Evolutionary conservation across 2,797 vertebrate species (phyloP).

Genomic region (Enteromius treurensis): DNA sequence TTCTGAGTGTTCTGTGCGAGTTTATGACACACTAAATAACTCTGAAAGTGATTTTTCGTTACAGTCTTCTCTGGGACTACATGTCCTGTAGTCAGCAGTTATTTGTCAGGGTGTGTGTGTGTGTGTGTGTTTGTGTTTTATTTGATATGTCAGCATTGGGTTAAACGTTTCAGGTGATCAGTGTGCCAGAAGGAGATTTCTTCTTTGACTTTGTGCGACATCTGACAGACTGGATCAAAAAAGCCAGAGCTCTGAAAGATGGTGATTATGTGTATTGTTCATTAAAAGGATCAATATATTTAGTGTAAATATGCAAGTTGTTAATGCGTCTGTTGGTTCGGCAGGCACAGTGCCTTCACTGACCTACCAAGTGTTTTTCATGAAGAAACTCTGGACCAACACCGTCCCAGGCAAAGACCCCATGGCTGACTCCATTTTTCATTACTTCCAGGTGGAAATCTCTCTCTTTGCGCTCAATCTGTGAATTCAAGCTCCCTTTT

Average conservation of each 20-base stretch:
- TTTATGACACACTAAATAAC: conserved; percentile 2
- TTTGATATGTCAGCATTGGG: background rate
- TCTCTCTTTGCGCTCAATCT: background rate
- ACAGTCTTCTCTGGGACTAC: background rate
- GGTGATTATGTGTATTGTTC: conserved; percentile 72
- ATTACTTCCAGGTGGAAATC: conserved; percentile 91
- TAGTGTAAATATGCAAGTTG: background rate
- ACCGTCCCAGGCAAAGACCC: conserved; percentile 94
- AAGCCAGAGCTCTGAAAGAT: conserved; percentile 89
- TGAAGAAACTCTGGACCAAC: conserved; percentile 98
- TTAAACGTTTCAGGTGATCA: conserved; percentile 86
- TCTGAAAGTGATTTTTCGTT: background rate
- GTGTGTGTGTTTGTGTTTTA: background rate
- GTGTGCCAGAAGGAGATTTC: conserved; percentile 96
- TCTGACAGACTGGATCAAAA: conserved; percentile 98
- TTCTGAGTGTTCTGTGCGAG: background rate
- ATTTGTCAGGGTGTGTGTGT: background rate
- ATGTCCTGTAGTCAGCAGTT: background rate
- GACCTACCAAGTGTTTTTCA: conserved; percentile 99
- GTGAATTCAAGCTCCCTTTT: background rate
- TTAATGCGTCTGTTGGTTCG: conserved; percentile 23
- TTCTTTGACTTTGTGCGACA: conserved; percentile 99
- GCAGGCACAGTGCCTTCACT: conserved; percentile 91
- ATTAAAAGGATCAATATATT: background rate
- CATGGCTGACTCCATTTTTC: conserved; percentile 96